These are phyloP conservation scores for Drosophila gaucha DNA, from an alignment of 2,888 invertebrate genomes.

Conservation along the genomic window DNA sequence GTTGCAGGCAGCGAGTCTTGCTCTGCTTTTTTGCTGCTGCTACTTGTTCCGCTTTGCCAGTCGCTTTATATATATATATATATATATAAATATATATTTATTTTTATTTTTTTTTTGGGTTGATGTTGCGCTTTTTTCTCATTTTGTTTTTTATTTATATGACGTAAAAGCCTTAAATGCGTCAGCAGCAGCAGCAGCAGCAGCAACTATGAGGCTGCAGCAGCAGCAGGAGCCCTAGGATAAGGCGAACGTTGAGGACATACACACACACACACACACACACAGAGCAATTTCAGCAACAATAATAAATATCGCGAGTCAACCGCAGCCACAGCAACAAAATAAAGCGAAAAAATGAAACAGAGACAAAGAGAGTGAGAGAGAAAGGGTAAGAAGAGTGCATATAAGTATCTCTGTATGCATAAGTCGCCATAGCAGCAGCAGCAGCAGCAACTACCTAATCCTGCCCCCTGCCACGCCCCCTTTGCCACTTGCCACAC, in stretches of 20 bases:
- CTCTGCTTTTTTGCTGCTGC: conserved; percentile 31
- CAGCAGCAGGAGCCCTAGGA: conserved; percentile 16
- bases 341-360: conserved; percentile 28
- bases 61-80: conserved; percentile 18
- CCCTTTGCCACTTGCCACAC: conserved; percentile 2
- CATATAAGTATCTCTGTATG: conserved; percentile 41
- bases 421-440: conserved; percentile 32
- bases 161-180: conserved; percentile 78
- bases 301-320: conserved; percentile 78
- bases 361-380: neutral
- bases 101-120: conserved; percentile 14
- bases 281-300: conserved; percentile 74
- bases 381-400: neutral
- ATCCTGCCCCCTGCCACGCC: neutral
- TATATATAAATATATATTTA: neutral
- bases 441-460: neutral
- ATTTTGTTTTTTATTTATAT: conserved; percentile 67
- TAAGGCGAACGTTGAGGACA: conserved; percentile 45
- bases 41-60: conserved; percentile 70
- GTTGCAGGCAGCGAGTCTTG: neutral
- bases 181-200: conserved; percentile 59
- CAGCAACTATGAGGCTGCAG: neutral
- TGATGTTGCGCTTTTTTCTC: conserved; percentile 51
- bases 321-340: conserved; percentile 69
- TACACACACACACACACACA: conserved; percentile 49